Base-by-base conservation (phyloP, 2,888 invertebrate genomes). In the Platycheirus albimanus region DNA sequence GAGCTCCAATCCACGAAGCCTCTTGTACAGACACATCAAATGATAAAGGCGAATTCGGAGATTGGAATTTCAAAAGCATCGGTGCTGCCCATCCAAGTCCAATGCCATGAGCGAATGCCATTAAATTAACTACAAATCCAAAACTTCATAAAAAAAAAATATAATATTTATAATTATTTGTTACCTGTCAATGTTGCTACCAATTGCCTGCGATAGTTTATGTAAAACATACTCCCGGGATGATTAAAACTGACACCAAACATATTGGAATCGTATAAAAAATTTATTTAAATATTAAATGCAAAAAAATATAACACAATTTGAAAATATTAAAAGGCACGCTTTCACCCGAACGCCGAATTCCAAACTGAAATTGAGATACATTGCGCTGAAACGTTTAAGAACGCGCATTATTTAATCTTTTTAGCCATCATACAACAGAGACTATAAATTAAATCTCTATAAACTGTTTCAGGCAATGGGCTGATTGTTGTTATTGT, bases 51-150 rank as follows among this genome's bases (percentile, higher is more conserved):
- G 88, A 81, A 6, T 86, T 85, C 0, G 75, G 6, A 0, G 86
- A 86, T 49, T 87, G 86, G 11, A 90, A 85, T 56, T 87, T 87
- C 2, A 86, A 86, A 0, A 90, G 67, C 0, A 88, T 88, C 0
- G 90, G 90, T 2, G 89, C 88, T 0, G 89, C 66, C 90, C 90
- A 90, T 2, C 89, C 90, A 10, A 89, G 56, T 0, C 88, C 88
- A 2, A 88, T 77, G 2, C 90, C 90, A 87, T 90, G 90, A 10
- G 47, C 17, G 10, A 64, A 47, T 13, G 19, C 33, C n/a, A 45
- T 10, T 20, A 64, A 4, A 36, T 64, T 64, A 4, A 49, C 47
- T 64, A 19, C 15, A 61, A 20, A 38, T n/a, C 7, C 17, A 20
- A 7, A 5, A 43, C n/a, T n/a, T 13, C 4, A 1, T 33, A 11